Evolutionary conservation across 2,113 vertebrate genomes (phyloP).

Genomic region (Delphinapterus leucas): DNA sequence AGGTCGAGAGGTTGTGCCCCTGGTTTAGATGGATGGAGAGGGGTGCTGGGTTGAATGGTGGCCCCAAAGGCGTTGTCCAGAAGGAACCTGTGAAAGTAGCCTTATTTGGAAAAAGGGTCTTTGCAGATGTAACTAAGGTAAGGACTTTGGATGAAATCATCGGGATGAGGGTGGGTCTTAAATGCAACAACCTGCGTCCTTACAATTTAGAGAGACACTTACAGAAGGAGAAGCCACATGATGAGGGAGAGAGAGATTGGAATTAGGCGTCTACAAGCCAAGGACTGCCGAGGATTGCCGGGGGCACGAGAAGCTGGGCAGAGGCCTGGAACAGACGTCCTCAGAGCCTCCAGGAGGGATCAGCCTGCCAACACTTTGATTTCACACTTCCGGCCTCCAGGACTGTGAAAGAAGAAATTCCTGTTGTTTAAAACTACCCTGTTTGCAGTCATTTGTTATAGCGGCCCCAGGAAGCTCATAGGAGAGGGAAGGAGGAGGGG

Average conservation of each 20-base stretch:
- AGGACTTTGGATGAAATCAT: background rate
- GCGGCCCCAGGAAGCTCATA: background rate
- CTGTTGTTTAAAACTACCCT: background rate
- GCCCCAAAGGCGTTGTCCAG: background rate
- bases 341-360: background rate
- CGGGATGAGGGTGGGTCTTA: background rate
- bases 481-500: background rate
- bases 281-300: background rate
- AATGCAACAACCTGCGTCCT: background rate
- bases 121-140: background rate
- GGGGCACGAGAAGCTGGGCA: background rate
- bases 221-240: background rate
- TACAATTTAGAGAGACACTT: background rate
- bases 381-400: background rate
- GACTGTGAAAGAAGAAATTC: background rate
- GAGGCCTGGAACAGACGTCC: background rate
- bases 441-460: background rate
- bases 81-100: background rate
- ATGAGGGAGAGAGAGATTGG: background rate
- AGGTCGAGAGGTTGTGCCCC: background rate
- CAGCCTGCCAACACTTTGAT: background rate
- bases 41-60: background rate
- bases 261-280: background rate
- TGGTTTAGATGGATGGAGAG: fast-evolving
- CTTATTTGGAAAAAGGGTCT: background rate